Evolutionary conservation across 2,888 invertebrate genomes (phyloP).

Genomic region (Folsomia candida): DNA sequence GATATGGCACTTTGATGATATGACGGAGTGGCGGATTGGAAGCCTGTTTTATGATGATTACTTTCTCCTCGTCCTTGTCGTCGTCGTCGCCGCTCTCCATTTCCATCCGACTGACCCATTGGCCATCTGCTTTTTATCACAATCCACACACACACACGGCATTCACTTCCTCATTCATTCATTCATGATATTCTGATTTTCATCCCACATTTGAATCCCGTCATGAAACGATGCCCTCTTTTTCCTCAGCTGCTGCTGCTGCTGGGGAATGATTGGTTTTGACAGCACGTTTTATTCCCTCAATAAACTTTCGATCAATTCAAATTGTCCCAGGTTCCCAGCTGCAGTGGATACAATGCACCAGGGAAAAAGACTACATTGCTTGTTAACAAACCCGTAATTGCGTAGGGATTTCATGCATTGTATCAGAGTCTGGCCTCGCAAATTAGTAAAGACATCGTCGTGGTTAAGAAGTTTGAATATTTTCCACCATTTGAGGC

Average conservation of each 20-base stretch:
- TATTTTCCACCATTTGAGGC: no score
- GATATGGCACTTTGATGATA: background rate
- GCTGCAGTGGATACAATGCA: no score
- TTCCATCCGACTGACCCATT: background rate
- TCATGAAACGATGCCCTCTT: no score
- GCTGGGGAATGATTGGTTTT: background rate
- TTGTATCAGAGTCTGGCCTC: no score
- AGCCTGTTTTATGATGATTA: conserved; percentile 16
- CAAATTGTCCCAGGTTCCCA: no score
- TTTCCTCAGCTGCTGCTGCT: background rate
- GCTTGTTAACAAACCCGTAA: no score
- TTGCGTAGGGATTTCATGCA: no score
- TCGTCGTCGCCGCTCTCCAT: conserved; percentile 1
- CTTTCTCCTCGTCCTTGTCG: background rate
- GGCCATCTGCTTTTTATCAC: conserved; percentile 2
- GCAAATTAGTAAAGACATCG: no score
- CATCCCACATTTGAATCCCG: background rate
- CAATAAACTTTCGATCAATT: background rate
- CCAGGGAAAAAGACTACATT: no score
- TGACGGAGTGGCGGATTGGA: background rate
- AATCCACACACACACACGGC: background rate
- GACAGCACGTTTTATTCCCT: background rate
- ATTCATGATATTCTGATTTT: background rate
- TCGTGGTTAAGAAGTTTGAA: no score
- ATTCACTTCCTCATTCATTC: no score